Evolutionary conservation across 2,113 vertebrate species (phyloP).

Genomic region (Oreochromis tanganicae): DNA sequence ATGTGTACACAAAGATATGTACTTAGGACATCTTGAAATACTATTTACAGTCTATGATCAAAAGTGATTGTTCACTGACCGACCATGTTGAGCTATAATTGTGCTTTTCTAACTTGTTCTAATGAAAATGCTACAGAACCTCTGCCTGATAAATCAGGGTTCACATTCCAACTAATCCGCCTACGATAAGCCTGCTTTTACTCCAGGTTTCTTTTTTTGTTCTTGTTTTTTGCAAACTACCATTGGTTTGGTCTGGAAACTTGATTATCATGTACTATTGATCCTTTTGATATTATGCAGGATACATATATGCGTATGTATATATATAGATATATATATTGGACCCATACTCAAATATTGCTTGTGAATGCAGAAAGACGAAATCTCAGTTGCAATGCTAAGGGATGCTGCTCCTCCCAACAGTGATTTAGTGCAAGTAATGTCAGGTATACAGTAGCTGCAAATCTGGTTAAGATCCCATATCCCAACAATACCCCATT

Average conservation of each 20-base stretch:
- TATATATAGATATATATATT: background rate
- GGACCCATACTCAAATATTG: constrained; percentile 59
- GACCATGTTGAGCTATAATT: constrained; percentile 54
- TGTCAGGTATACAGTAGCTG: constrained; percentile 45
- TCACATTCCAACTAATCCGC: background rate
- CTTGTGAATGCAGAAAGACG: constrained; percentile 57
- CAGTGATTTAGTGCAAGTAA: constrained; percentile 58
- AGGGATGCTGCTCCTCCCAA: background rate
- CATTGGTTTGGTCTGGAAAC: constrained; percentile 21
- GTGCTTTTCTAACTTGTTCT: constrained; percentile 68
- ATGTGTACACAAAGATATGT: constrained; percentile 75
- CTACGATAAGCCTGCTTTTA: background rate
- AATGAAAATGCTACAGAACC: constrained; percentile 52
- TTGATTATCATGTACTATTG: constrained; percentile 36
- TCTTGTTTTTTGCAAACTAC: background rate
- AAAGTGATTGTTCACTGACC: constrained; percentile 65
- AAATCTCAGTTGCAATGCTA: constrained; percentile 29
- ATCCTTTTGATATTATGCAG: constrained; percentile 4
- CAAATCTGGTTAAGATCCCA: constrained; percentile 4
- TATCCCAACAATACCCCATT: background rate
- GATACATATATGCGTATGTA: background rate
- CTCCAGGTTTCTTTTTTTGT: background rate
- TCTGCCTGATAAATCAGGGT: constrained; percentile 16
- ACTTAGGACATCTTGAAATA: constrained; percentile 70
- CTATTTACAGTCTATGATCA: constrained; percentile 74